Evolutionary conservation across 2,888 invertebrate genomes (phyloP).

Genomic region (Resseliella maxima): DNA sequence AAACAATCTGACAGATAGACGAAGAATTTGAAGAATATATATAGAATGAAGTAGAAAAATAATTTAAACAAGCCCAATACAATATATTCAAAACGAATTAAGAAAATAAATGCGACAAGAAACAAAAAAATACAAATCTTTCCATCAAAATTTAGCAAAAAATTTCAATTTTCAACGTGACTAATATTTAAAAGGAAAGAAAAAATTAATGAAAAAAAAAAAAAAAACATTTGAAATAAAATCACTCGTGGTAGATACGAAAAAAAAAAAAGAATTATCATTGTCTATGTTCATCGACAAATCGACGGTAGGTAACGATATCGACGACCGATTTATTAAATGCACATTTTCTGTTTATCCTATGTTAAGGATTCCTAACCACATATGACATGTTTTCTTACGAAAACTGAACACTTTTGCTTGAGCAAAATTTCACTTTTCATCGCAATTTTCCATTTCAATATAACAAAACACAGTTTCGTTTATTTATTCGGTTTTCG

Average conservation of each 20-base stretch:
- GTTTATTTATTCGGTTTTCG: constrained; percentile 11
- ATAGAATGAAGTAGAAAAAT: background rate
- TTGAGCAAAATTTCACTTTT: background rate
- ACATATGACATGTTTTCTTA: background rate
- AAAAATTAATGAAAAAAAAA: background rate
- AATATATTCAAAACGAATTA: background rate
- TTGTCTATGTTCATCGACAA: constrained; percentile 28
- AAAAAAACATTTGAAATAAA: background rate
- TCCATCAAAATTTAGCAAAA: background rate
- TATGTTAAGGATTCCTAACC: too few species aligned
- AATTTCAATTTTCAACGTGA: too few species aligned
- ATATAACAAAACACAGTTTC: background rate
- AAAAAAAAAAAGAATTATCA: background rate
- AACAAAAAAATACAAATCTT: background rate
- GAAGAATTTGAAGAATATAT: background rate
- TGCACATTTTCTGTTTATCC: constrained; percentile 26
- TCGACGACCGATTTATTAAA: constrained; percentile 23
- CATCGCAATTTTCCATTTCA: background rate
- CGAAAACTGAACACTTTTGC: background rate
- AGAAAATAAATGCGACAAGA: background rate
- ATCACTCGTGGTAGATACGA: background rate
- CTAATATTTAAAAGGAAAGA: too few species aligned
- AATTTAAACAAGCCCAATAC: constrained; percentile 14
- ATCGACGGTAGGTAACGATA: background rate
- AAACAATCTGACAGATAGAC: background rate